Percentiles rank a stretch among this genome's conserved stretches.
Conservation (phyloP, 1,140 invertebrate species). For the Oryctes rhinoceros region DNA sequence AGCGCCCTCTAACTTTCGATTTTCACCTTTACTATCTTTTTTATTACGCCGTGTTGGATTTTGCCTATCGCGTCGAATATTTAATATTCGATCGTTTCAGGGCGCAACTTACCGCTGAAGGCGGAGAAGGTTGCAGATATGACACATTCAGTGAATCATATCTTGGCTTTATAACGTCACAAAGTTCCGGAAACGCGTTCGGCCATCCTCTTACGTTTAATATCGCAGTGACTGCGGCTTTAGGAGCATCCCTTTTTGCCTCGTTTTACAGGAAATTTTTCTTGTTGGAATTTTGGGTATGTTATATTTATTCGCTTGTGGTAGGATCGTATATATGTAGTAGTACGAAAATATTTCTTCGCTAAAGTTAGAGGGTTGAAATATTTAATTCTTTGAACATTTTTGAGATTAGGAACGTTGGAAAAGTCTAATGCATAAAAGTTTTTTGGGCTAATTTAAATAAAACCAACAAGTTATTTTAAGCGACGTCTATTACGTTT, state of each 20-base stretch:
- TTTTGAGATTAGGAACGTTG: too few species aligned
- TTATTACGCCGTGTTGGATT: conserved; percentile 1
- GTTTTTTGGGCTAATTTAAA: too few species aligned
- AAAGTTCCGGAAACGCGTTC: not conserved
- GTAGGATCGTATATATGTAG: not conserved
- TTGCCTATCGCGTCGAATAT: conserved; percentile 18
- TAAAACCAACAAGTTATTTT: too few species aligned
- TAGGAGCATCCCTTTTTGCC: not conserved
- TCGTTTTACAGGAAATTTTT: not conserved
- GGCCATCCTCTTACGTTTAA: not conserved
- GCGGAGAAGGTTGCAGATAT: not conserved
- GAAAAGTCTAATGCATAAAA: too few species aligned
- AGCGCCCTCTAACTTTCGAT: conserved; percentile 12
- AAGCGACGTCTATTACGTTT: too few species aligned
- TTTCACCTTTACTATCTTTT: conserved; percentile 11
- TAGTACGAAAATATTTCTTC: too few species aligned
- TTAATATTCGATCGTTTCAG: conserved; percentile 9
- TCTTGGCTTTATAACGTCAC: conserved; percentile 4
- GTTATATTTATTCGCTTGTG: not conserved
- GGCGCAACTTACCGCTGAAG: not conserved
- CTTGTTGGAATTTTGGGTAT: not conserved
- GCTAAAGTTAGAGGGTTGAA: too few species aligned
- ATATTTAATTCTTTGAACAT: too few species aligned
- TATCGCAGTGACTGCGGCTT: not conserved
- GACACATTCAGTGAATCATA: conserved; percentile 10